Evolutionary conservation across 2,113 vertebrate species (phyloP).

Genomic region (Euleptes europaea): DNA sequence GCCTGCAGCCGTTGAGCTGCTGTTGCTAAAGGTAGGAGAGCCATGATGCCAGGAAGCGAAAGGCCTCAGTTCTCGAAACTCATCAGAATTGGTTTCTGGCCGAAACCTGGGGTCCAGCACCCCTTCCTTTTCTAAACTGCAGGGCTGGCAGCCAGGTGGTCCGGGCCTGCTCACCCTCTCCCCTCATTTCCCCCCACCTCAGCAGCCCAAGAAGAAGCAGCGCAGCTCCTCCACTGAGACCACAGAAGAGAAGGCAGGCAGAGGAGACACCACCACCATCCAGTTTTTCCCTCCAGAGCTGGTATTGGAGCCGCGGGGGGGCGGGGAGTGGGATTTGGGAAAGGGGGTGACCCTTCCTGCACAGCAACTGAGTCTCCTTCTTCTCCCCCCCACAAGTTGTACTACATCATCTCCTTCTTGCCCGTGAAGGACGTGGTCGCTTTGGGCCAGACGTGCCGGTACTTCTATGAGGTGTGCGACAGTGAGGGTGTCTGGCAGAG

Average conservation of each 20-base stretch:
- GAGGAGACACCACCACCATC: constrained; percentile 48
- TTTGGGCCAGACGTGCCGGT: constrained; percentile 67
- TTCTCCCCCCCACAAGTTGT: constrained; percentile 44
- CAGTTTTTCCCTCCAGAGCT: constrained; percentile 68
- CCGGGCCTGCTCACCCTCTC: neutral
- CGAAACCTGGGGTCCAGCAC: neutral
- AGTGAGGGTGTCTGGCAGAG: constrained; percentile 61
- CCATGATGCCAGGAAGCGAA: neutral
- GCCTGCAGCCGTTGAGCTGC: neutral
- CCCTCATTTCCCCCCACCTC: neutral
- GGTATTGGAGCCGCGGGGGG: constrained; percentile 40
- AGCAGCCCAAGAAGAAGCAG: constrained; percentile 62
- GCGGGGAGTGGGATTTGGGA: too few relatives aligned
- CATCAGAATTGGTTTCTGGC: neutral
- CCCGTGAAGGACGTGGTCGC: constrained; percentile 61
- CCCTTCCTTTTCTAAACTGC: too few relatives aligned
- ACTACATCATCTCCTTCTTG: constrained; percentile 66
- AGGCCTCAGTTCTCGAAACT: too few relatives aligned
- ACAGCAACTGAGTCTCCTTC: too few relatives aligned
- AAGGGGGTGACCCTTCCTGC: neutral
- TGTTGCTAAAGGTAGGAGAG: neutral
- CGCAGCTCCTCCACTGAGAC: constrained; percentile 38
- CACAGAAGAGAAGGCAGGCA: constrained; percentile 35
- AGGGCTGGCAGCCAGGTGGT: too few relatives aligned
- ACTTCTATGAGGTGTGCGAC: constrained; percentile 62